These are phyloP conservation scores for Holothuria leucospilota DNA, from an alignment of 53 echinoderm and acorn worm genomes.

Conservation along the genomic window DNA sequence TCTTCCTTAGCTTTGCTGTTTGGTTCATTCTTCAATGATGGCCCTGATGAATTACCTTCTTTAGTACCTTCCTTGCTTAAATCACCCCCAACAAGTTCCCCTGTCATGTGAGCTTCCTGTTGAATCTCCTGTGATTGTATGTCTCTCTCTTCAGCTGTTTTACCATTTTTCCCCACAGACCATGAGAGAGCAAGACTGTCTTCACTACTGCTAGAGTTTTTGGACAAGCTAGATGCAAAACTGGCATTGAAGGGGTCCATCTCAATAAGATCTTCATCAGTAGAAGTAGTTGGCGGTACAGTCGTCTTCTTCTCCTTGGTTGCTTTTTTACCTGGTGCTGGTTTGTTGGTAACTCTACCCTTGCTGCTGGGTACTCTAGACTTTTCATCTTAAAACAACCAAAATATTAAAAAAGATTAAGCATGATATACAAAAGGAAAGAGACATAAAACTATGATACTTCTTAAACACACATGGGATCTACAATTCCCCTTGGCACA, in stretches of 20 bases:
- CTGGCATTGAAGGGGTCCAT: constrained; percentile 6
- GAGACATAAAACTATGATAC: no score
- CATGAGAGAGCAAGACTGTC: constrained; percentile 10
- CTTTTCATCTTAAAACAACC: no score
- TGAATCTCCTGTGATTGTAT: neutral
- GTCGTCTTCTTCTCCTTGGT: no score
- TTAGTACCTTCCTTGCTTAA: no score
- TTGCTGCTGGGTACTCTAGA: no score
- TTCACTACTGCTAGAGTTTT: constrained; percentile 11
- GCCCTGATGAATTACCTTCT: neutral
- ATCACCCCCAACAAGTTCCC: neutral
- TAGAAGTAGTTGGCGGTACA: no score
- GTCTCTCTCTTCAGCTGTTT: constrained; percentile 36
- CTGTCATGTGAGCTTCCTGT: neutral
- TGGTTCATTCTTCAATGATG: neutral
- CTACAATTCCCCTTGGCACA: no score
- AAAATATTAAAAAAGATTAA: no score
- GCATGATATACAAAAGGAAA: no score
- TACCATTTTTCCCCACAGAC: constrained; percentile 23
- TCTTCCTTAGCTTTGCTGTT: neutral
- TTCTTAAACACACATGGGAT: no score
- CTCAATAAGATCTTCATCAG: neutral
- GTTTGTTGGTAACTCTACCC: no score
- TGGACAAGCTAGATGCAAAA: constrained; percentile 8
- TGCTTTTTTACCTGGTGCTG: no score